A percentile compares a stretch with the other conserved stretches of the same genome.
phyloP scores from a whole-genome alignment of 2,888 invertebrate species.

The Parasteatoda lunata region DNA sequence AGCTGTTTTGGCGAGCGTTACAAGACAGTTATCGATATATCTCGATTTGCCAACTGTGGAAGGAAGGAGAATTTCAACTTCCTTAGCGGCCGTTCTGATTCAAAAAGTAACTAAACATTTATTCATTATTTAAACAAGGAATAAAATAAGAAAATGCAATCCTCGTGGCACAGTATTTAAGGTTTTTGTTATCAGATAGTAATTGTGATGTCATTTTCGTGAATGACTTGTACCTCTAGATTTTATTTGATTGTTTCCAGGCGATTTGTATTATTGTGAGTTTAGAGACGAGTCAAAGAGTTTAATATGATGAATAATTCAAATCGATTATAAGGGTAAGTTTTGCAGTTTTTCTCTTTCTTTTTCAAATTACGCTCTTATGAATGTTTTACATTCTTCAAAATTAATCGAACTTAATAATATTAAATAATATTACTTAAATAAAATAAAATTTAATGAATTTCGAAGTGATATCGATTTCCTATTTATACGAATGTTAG shows the following conservation, averaged over 20 bases:
- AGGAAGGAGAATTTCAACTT: neutral
- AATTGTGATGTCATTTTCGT: constrained; percentile 26
- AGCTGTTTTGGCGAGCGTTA: constrained; percentile 42
- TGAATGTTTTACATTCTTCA: too few species aligned
- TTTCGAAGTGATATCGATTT: too few species aligned
- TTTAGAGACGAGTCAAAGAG: too few species aligned
- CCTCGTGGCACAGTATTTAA: neutral
- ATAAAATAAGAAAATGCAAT: neutral
- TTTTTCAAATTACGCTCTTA: too few species aligned
- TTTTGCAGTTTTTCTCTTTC: too few species aligned
- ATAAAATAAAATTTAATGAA: too few species aligned
- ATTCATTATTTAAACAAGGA: constrained; percentile 1
- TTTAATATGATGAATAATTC: too few species aligned
- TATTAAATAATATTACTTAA: too few species aligned
- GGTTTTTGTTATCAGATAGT: constrained; percentile 22
- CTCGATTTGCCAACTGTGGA: neutral
- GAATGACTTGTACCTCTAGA: constrained; percentile 6
- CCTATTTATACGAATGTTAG: too few species aligned
- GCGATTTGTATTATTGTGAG: too few species aligned
- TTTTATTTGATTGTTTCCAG: neutral
- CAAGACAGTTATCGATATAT: constrained; percentile 30
- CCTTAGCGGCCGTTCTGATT: neutral
- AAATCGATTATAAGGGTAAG: too few species aligned
- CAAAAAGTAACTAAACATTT: neutral
- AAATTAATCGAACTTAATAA: too few species aligned